Evolutionary conservation across 2,888 invertebrate genomes (phyloP), one percentile per base, ranked within the genome.

Genomic region (Bombylius discolor): DNA sequence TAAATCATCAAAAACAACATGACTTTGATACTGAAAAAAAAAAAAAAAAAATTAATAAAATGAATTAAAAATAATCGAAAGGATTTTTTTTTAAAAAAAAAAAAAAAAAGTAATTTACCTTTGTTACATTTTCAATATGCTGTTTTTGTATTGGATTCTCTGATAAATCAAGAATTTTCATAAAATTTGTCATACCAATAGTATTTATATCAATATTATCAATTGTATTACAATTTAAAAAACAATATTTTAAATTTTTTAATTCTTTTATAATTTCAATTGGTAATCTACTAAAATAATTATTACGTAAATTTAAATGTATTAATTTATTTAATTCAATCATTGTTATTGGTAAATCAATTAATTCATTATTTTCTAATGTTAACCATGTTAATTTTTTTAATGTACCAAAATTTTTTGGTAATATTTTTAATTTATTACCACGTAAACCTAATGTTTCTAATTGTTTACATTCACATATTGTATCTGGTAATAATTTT

Each of bases 401-500:
- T 50, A 84, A 70, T 39, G 73, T 74, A 32, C 81, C 79, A 64
- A 85, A 75, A 56, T 77, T 78, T 51, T 77, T 76, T 5, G 84
- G 84, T 59, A 85, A 68, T 13, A 70, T 68, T 62, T 67, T 70
- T 4, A 85, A 71, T 60, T 76, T 74, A 74, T 85, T 85, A 49
- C 82, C 81, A 47, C 84, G 76, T 1, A 81, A 81, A 14, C 84
- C 85, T 64, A 85, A 78, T 6, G 83, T 84, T 62, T 84, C 81
- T 44, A 85, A 68, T 57, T 77, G 77, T 45, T 73, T 70, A 58
- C 84, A 76, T 63, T 79, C 79, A 1, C 80, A 79, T 50, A 85
- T 78, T 68, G 82, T 82, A 50, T 76, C 75, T 0, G 84, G 84
- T 51, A 85, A 74, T 60, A 75, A 73, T 14, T 69, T 69, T 32